Evolutionary conservation across 1,140 invertebrate species (phyloP), one percentile per base, ranked within the genome.

Genomic region (Zeugodacus cucurbitae): DNA sequence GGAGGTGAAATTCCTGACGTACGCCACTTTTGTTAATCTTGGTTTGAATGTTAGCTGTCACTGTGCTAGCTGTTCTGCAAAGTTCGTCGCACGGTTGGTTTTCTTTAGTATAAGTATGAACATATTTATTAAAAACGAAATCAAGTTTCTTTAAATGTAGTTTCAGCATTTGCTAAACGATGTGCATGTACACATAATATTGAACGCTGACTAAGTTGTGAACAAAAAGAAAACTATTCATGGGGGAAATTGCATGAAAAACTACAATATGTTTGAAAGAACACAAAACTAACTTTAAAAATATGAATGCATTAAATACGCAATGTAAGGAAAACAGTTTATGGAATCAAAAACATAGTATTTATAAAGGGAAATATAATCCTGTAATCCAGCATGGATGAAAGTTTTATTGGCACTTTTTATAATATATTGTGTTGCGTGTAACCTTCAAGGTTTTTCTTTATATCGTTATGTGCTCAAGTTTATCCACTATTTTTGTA

Each of bases 371-470:
- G 32, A 32, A 67, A 32, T 10, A 67, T 32, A 26, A 32, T 14
- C 62, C 62, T 48, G 44, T 48, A 64, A 3, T 29, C 29, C 62
- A 14, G 26, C 10, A 20, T 26, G n/a, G 8, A 32, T 32, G 10
- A 32, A 64, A 67, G 62, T 67, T 67, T 67, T 67, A 67, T 67
- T 67, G 62, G 62, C n/a, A 67, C 29, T 67, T 67, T 62, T 67
- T 17, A 67, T 32, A 67, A 85, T 85, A 57, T 29, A 32, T 44
- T 44, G 48, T 57, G 78, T 85, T 44, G 78, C 78, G 78, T 44
- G 41, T 85, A 85, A 85, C 78, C 37, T 85, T 85, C 78, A 85
- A 85, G 48, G 78, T 44, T 85, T 85, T 85, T 85, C 48, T 48
- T 57, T 85, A 26, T 48, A 14, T 44, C 22, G 22, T 85, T 57